Conservation (phyloP, 2,888 invertebrate genomes). For the Lasioglossum figueresi region DNA sequence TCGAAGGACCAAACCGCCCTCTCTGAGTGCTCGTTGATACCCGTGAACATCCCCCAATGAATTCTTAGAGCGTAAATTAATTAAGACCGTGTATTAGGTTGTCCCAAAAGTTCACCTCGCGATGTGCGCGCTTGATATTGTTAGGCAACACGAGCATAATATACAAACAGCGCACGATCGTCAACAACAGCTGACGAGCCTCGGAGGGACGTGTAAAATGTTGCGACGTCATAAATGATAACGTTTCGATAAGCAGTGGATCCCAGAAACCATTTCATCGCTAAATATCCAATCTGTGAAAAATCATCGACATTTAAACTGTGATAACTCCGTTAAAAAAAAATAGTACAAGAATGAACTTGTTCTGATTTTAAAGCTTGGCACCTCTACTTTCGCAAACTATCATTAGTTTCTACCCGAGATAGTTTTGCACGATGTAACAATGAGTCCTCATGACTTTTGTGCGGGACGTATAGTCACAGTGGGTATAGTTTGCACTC, state of each 20-base stretch:
- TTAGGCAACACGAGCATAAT: not conserved
- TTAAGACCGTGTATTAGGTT: not conserved
- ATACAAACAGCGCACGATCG: not conserved
- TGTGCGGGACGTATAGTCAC: not conserved
- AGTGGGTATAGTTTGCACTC: not conserved
- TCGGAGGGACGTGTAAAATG: not conserved
- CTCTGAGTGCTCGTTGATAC: not conserved
- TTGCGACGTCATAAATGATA: not conserved
- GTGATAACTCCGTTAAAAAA: not conserved
- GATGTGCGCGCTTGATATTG: not conserved
- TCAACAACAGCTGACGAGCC: not conserved
- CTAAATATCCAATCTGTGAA: not conserved
- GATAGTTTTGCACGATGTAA: not conserved
- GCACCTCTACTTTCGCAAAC: not conserved
- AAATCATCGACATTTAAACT: not conserved
- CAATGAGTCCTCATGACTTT: not conserved
- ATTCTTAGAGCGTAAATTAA: conserved; percentile 4
- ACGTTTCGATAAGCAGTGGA: not conserved
- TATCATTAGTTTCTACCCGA: not conserved
- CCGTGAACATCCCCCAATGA: not conserved
- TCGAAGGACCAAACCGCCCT: not conserved
- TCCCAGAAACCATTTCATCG: not conserved
- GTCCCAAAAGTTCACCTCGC: not conserved
- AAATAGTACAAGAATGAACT: not conserved
- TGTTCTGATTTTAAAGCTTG: not conserved